Percentiles rank a stretch among this genome's conserved stretches.
These are phyloP conservation scores for Tubulanus polymorphus DNA, from an alignment of 2,888 invertebrate genomes.

Conservation along the genomic window DNA sequence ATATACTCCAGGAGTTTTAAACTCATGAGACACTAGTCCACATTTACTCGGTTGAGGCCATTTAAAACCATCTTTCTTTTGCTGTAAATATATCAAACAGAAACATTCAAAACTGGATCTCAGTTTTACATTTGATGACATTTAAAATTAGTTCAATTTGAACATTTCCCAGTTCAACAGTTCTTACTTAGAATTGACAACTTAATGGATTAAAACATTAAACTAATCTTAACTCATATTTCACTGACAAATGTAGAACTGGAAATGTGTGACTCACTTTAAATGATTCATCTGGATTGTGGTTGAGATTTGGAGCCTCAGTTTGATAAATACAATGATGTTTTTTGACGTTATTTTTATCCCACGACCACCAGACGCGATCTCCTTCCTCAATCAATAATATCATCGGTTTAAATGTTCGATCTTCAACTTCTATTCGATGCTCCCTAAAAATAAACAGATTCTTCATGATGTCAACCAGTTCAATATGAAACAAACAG, in stretches of 20 bases:
- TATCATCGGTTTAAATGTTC: conserved; percentile 48
- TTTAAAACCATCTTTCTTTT: conserved; percentile 48
- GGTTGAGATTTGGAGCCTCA: conserved; percentile 38
- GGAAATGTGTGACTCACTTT: conserved; percentile 28
- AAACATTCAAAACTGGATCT: background rate
- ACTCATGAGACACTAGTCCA: conserved; percentile 49
- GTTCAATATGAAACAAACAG: no score
- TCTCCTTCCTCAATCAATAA: conserved; percentile 52
- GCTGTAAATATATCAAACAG: conserved; percentile 32
- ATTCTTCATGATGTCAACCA: no score
- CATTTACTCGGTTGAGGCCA: conserved; percentile 49
- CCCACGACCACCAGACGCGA: conserved; percentile 53
- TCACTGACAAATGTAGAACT: background rate
- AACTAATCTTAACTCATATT: background rate
- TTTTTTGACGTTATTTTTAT: conserved; percentile 47
- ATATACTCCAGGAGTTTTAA: conserved; percentile 49
- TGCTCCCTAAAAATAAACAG: conserved; percentile 37
- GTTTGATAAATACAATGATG: conserved; percentile 51
- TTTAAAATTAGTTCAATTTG: no score
- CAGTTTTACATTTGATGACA: no score
- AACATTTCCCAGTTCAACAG: no score
- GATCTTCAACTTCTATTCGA: conserved; percentile 44
- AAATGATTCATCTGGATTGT: conserved; percentile 42
- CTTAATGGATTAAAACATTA: no score
- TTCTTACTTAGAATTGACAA: no score